Conservation (phyloP, 2,888 invertebrate species). For the Sesia apiformis region DNA sequence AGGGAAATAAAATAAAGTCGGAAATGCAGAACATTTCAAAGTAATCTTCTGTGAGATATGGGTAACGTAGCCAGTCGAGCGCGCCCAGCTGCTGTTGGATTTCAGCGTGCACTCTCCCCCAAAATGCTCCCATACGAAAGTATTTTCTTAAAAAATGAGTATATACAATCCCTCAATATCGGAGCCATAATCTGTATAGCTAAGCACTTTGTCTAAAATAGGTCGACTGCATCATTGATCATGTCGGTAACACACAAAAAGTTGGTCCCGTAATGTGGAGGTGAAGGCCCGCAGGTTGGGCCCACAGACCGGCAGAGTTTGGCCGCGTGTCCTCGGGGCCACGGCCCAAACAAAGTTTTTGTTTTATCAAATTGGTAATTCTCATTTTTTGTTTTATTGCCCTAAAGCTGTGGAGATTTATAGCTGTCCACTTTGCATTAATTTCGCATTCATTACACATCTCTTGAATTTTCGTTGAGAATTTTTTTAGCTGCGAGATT, state of each 20-base stretch:
- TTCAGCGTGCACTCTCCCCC: no score
- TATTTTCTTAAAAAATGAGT: no score
- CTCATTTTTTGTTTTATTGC: conserved; percentile 67
- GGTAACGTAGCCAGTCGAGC: no score
- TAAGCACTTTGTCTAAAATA: not conserved
- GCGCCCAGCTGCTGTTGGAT: no score
- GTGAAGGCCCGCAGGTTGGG: conserved; percentile 20
- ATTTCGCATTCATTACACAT: conserved; percentile 66
- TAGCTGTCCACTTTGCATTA: conserved; percentile 65
- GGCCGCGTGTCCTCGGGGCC: conserved; percentile 41
- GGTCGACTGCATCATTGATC: conserved; percentile 11
- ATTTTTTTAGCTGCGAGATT: conserved; percentile 32
- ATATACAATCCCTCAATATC: no score
- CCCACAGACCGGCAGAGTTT: conserved; percentile 16
- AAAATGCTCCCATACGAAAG: no score
- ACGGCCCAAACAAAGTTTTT: conserved; percentile 64
- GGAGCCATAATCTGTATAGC: not conserved
- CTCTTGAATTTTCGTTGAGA: conserved; percentile 44
- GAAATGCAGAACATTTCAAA: no score
- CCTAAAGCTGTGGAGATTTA: conserved; percentile 62
- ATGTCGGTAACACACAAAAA: conserved; percentile 25
- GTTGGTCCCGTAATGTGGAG: conserved; percentile 32
- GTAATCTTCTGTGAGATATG: no score
- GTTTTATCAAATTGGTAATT: conserved; percentile 67
- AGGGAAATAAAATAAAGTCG: no score